Conservation (phyloP, 2,113 vertebrate species). For the Polyodon spathula region DNA sequence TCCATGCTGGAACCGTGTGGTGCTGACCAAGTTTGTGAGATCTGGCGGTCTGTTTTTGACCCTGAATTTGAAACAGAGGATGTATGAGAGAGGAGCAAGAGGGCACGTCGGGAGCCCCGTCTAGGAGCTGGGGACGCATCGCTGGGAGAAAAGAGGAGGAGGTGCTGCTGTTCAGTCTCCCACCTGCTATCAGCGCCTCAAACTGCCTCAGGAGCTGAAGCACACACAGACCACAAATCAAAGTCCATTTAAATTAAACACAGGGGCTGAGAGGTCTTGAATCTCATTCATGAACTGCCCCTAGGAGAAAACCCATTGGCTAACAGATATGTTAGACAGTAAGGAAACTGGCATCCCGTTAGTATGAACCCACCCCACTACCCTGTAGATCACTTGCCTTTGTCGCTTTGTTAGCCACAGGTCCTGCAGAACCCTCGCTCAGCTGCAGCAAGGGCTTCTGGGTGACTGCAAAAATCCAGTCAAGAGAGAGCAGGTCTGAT, state of each 20-base stretch:
- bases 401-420: constrained; percentile 76
- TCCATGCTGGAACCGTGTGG: no score
- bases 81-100: constrained; percentile 38
- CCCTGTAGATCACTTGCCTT: no score
- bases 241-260: no score
- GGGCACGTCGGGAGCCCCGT: constrained; percentile 13
- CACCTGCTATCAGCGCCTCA: constrained; percentile 65
- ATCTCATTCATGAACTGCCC: not conserved
- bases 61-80: no score
- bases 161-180: not conserved
- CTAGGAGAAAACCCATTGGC: not conserved
- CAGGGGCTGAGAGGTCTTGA: not conserved
- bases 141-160: constrained; percentile 10
- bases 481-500: constrained; percentile 77
- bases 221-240: not conserved
- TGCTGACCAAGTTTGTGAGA: no score
- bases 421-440: constrained; percentile 57
- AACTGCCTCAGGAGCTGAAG: constrained; percentile 80
- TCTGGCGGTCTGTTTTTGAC: no score
- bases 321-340: not conserved
- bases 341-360: not conserved
- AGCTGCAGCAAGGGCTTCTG: constrained; percentile 58
- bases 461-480: constrained; percentile 62
- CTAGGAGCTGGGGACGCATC: constrained; percentile 35
- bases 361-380: no score